phyloP scores from a whole-genome alignment of 2,797 vertebrate species.

The Balearica regulorum region DNA sequence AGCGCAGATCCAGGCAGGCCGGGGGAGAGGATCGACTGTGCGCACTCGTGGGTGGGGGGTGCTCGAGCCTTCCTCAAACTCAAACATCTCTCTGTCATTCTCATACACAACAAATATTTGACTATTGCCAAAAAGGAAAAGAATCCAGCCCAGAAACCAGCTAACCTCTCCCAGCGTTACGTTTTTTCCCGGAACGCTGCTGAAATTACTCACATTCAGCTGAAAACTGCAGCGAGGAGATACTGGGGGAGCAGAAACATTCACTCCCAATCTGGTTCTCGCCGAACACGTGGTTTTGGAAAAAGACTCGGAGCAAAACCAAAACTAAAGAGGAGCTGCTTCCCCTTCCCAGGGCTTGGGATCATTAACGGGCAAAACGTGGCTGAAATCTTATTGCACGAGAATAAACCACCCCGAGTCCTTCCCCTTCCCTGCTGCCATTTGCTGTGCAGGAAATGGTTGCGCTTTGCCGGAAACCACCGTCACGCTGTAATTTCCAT shows the following conservation, averaged over 20 bases:
- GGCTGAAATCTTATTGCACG: rapidly evolving
- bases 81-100: not conserved
- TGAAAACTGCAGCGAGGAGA: rapidly evolving
- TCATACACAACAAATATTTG: not conserved
- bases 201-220: not conserved
- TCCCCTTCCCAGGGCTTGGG: not conserved
- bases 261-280: rapidly evolving
- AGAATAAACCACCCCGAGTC: rapidly evolving
- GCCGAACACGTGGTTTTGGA: not conserved
- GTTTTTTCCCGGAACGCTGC: not conserved
- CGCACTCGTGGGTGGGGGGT: not conserved
- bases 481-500: rapidly evolving
- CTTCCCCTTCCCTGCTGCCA: rapidly evolving
- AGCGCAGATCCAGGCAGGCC: rapidly evolving
- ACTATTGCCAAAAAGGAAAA: not conserved
- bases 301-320: not conserved
- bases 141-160: not conserved
- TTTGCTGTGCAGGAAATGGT: not conserved
- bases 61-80: not conserved
- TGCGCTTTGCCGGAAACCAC: rapidly evolving
- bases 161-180: rapidly evolving
- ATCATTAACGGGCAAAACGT: rapidly evolving
- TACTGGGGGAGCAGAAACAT: rapidly evolving
- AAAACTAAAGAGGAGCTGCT: not conserved
- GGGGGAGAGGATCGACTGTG: not conserved